Evolutionary conservation across 2,797 vertebrate species (phyloP).

Genomic region (Mormyrops boulengeri): DNA sequence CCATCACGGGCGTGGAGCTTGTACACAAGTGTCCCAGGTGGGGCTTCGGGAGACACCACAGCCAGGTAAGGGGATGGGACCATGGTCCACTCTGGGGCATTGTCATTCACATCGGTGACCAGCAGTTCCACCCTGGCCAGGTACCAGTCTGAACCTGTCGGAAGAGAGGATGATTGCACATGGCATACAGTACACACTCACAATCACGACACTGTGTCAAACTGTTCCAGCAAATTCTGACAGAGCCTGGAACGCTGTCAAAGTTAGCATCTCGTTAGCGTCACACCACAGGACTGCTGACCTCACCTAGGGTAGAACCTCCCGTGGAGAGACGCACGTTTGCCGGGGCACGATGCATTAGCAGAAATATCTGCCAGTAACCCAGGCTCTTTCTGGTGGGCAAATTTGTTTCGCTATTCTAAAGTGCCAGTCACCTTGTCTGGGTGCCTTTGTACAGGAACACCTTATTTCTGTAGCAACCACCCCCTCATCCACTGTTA

Average conservation of each 20-base stretch:
- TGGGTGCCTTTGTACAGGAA: constrained; percentile 35
- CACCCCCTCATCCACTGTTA: background rate
- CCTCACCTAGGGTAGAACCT: background rate
- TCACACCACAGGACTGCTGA: background rate
- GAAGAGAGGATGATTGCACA: background rate
- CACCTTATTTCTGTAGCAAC: background rate
- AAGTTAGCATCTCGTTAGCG: background rate
- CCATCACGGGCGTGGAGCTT: constrained; percentile 70
- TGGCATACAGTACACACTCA: background rate
- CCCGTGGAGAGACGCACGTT: background rate
- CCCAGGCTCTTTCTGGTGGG: background rate
- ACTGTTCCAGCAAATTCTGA: background rate
- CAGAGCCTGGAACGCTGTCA: background rate
- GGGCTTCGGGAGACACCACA: constrained; percentile 63
- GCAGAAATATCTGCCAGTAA: background rate
- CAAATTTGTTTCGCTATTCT: constrained; percentile 26
- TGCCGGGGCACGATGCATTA: background rate
- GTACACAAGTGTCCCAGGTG: constrained; percentile 65
- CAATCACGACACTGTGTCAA: background rate
- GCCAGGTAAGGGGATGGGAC: constrained; percentile 70
- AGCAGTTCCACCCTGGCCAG: constrained; percentile 67
- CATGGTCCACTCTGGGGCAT: constrained; percentile 75
- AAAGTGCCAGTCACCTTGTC: constrained; percentile 31
- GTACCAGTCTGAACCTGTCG: constrained; percentile 72
- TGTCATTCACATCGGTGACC: constrained; percentile 77